Conservation (phyloP, 37 sponge, comb jelly and placozoan species). For the Oscarella lobularis region DNA sequence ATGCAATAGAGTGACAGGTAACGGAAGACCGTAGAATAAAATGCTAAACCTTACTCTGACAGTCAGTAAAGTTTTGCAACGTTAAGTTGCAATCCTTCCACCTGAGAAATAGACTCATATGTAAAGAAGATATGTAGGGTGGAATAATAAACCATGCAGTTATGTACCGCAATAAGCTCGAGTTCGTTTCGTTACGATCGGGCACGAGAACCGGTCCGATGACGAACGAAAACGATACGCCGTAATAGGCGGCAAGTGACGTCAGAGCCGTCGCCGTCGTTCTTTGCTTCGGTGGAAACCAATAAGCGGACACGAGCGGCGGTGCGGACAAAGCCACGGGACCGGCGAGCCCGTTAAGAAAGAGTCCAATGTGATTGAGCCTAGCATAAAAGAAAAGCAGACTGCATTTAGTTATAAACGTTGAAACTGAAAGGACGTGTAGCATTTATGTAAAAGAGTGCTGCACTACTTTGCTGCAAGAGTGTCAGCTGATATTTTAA, state of each 20-base stretch:
- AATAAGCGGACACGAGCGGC: slow-evolving; percentile 6
- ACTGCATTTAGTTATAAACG: no score
- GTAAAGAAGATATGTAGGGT: no score
- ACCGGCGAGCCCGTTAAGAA: slow-evolving; percentile 11
- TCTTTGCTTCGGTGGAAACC: slow-evolving; percentile 11
- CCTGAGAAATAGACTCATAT: no score
- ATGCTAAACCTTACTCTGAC: no score
- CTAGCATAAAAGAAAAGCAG: not conserved
- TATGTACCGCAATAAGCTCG: no score
- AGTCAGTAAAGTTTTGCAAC: no score
- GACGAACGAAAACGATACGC: slow-evolving; percentile 6
- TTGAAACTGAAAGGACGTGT: not conserved
- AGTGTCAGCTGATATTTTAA: not conserved
- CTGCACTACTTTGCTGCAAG: not conserved
- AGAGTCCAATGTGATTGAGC: not conserved
- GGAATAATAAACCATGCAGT: no score
- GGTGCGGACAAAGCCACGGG: slow-evolving; percentile 8
- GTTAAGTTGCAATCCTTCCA: no score
- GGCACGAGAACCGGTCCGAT: slow-evolving; percentile 12
- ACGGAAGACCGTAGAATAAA: not conserved
- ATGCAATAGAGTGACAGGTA: no score
- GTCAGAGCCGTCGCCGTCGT: slow-evolving; percentile 8
- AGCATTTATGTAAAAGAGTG: not conserved
- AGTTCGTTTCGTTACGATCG: not conserved
- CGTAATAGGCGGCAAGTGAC: not conserved